Base-by-base conservation (phyloP, 2,888 invertebrate species). In the Trilocha varians region DNA sequence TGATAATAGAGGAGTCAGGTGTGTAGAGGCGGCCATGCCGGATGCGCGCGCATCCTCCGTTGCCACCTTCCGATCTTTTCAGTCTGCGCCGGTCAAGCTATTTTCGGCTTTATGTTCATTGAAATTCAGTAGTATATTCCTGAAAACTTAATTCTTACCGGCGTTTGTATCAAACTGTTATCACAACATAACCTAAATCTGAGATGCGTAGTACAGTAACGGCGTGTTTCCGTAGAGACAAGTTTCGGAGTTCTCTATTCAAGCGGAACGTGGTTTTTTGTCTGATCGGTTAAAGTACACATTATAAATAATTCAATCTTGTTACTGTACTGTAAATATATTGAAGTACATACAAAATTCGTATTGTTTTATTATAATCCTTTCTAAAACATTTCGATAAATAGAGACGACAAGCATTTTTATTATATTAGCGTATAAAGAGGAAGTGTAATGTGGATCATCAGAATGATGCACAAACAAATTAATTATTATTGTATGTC, bases 121-220 rank as follows among this genome's bases (percentile, higher is more conserved):
- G 54, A 49, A 50, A 59, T 75, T 78, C 62, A 69, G 78, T 70
- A 55, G 53, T 44, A 63, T 65, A 67, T 76, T 59, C 58, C 52
- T 57, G 47, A 56, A 47, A 47, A 49, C 53, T 52, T 47, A 57
- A 57, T 57, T 51, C 51, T 57, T 56, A 59, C 74, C 79, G 79
- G 77, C 73, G 74, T 78, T 69, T 73, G 62, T 64, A 62, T 64
- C 66, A 69, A 78, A 78, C 71, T 71, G 73, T 72, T 75, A 82
- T 82, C 78, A 85, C 78, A 85, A 85, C 84, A 85, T 85, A 85
- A 84, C 85, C 85, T 84, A 79, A 79, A 78, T 68, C 60, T 69
- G 55, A 62, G 65, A 67, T 76, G 75, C 63, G 72, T 74, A 75
- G 66, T 67, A 70, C 69, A 67, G 63, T 64, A 71, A 70, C 72